Conservation (phyloP, 2,888 invertebrate genomes). For the Odontomyia ornata region DNA sequence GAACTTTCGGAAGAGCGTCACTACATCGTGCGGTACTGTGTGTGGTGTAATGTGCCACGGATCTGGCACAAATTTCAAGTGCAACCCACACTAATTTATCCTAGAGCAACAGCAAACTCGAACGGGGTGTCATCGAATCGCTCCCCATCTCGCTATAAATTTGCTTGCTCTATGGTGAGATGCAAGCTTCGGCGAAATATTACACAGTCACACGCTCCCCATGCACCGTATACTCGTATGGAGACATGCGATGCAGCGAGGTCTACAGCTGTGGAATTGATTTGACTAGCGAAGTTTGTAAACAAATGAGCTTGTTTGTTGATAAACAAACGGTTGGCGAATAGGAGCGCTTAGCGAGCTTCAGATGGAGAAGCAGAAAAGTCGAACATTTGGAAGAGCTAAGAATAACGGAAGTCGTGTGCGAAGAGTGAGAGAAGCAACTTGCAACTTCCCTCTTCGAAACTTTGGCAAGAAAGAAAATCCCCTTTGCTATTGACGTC, state of each 20-base stretch:
- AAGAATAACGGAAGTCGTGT: background rate
- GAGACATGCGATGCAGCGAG: background rate
- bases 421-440: background rate
- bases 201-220: background rate
- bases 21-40: background rate
- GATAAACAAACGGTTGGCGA: conserved; percentile 32
- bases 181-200: background rate
- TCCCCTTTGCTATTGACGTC: background rate
- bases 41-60: background rate
- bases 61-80: background rate
- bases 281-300: conserved; percentile 17
- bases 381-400: conserved; percentile 20
- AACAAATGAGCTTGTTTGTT: conserved; percentile 31
- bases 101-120: background rate
- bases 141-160: background rate
- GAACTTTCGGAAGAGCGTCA: background rate
- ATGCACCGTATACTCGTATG: background rate
- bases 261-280: conserved; percentile 3
- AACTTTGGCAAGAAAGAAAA: background rate
- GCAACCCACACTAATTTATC: conserved; percentile 5
- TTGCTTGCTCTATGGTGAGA: background rate
- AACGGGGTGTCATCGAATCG: background rate
- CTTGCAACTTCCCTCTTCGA: background rate
- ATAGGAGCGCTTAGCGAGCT: background rate
- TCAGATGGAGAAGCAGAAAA: background rate